Percentiles rank a stretch among this genome's conserved stretches.
phyloP scores from a whole-genome alignment of 1,140 invertebrate species.

The Penaeus vannamei region DNA sequence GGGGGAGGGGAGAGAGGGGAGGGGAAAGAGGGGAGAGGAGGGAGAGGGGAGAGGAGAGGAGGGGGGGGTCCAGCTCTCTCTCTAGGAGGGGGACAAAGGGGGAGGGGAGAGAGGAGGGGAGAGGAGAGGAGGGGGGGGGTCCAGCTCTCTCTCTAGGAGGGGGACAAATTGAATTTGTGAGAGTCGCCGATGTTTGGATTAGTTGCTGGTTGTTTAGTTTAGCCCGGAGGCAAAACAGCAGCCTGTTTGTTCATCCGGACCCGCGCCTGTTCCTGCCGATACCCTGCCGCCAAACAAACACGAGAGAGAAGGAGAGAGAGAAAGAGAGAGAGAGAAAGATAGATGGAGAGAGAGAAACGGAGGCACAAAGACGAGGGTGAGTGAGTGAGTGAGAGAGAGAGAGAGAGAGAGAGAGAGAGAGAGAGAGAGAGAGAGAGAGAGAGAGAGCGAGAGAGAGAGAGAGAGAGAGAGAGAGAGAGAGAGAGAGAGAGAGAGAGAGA shows the following conservation, averaged over 20 bases:
- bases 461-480: neutral
- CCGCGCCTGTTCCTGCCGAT: conserved; percentile 66
- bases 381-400: neutral
- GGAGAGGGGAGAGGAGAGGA: neutral
- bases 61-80: neutral
- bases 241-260: conserved; percentile 67
- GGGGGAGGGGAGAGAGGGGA: no score
- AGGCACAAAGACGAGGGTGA: conserved; percentile 4
- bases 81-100: neutral
- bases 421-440: neutral
- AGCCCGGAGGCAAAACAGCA: conserved; percentile 67
- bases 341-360: conserved; percentile 39
- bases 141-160: conserved; percentile 57
- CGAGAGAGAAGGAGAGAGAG: conserved; percentile 46
- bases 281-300: conserved; percentile 65
- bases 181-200: conserved; percentile 68
- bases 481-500: neutral
- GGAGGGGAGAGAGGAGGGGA: conserved; percentile 10
- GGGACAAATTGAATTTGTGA: conserved; percentile 68
- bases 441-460: conserved; percentile 1
- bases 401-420: neutral
- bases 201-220: conserved; percentile 68
- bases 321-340: conserved; percentile 45
- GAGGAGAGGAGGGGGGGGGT: conserved; percentile 20
- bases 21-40: neutral